phyloP scores from a whole-genome alignment of 1,140 invertebrate genomes.

The Metopolophium dirhodum region DNA sequence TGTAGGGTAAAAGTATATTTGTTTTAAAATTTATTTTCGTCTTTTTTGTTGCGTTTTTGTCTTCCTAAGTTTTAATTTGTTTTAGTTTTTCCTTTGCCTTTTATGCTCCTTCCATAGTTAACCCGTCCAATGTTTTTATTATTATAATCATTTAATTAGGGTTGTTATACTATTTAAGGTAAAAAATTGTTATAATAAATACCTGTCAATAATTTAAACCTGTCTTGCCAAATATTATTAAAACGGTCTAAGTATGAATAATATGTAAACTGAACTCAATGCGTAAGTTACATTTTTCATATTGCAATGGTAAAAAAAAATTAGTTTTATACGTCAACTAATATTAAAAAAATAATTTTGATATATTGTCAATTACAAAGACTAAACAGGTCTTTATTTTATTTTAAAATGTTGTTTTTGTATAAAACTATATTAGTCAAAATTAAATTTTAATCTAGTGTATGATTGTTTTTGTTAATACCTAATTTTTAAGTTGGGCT shows the following conservation, averaged over 20 bases:
- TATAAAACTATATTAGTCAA: background rate
- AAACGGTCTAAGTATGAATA: background rate
- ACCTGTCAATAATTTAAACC: constrained; percentile 3
- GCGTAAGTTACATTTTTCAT: background rate
- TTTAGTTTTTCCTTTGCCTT: constrained; percentile 22
- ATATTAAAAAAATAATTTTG: background rate
- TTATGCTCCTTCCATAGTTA: constrained; percentile 48
- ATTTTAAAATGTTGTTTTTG: constrained; percentile 3
- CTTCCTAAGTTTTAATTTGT: constrained; percentile 40
- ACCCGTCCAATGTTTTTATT: constrained; percentile 51
- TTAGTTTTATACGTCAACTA: background rate
- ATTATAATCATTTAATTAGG: constrained; percentile 32
- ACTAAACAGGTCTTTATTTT: constrained; percentile 20
- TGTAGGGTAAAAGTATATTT: background rate
- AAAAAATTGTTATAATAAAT: background rate
- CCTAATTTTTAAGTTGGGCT: constrained; percentile 55
- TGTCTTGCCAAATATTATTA: background rate
- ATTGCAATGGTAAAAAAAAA: background rate
- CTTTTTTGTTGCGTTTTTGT: constrained; percentile 24
- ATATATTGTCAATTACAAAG: background rate
- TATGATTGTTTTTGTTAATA: constrained; percentile 52
- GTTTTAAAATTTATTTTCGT: background rate
- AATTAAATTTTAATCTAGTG: constrained; percentile 22
- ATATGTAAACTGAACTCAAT: background rate
- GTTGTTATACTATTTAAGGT: constrained; percentile 36